Conservation (phyloP, 1,140 invertebrate species). For the Lutraria rhynchaena region DNA sequence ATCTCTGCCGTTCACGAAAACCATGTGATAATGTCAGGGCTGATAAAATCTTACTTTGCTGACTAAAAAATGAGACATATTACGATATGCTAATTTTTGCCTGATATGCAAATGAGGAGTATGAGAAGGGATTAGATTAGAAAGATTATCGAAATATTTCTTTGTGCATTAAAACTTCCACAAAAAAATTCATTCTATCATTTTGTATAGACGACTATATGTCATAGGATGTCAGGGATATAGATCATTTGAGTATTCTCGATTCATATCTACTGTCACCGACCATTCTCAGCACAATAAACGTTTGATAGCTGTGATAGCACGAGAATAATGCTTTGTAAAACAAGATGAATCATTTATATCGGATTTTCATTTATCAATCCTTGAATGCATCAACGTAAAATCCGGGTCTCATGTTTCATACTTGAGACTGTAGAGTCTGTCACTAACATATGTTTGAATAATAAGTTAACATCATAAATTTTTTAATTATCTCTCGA, state of each 20-base stretch:
- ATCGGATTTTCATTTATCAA: slow-evolving; percentile 39
- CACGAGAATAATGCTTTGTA: slow-evolving; percentile 27
- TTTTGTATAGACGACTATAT: not conserved
- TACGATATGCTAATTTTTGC: slow-evolving; percentile 58
- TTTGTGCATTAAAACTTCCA: slow-evolving; percentile 47
- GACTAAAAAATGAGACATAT: slow-evolving; percentile 59
- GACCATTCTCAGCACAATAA: not conserved
- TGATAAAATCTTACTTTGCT: slow-evolving; percentile 30
- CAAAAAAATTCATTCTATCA: slow-evolving; percentile 29
- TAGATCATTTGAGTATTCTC: slow-evolving; percentile 18
- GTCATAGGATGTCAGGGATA: slow-evolving; percentile 40
- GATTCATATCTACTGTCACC: slow-evolving; percentile 4
- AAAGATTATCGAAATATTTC: slow-evolving; percentile 54
- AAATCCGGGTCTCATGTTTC: too few species aligned
- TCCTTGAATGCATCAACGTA: not conserved
- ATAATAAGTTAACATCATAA: too few species aligned
- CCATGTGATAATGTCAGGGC: slow-evolving; percentile 35
- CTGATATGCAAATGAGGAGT: slow-evolving; percentile 56
- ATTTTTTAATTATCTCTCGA: too few species aligned
- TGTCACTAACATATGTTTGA: too few species aligned
- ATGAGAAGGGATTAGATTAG: slow-evolving; percentile 40
- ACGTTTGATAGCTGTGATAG: slow-evolving; percentile 13
- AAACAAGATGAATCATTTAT: slow-evolving; percentile 21
- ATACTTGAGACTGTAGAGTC: too few species aligned
- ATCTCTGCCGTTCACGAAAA: slow-evolving; percentile 33